These are phyloP conservation scores for Hippocampus mohnikei DNA, from an alignment of 2,113 vertebrate species.

Conservation along the genomic window DNA sequence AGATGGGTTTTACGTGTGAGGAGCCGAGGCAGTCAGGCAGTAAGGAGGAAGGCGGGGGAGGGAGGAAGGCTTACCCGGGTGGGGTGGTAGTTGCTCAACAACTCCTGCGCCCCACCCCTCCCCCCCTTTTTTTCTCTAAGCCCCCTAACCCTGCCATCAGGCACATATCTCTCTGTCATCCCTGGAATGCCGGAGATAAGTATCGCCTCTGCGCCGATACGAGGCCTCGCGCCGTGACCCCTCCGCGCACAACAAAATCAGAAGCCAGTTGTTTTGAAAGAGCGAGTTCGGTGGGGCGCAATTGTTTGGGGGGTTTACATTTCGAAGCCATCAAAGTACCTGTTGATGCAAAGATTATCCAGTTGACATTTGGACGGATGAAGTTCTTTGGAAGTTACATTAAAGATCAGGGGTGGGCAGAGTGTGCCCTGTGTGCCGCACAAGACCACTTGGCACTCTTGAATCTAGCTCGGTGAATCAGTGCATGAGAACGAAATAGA, in stretches of 20 bases:
- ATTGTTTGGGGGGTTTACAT: constrained; percentile 33
- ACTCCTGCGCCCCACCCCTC: constrained; percentile 54
- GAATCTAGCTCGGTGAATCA: too few species aligned
- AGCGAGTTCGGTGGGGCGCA: constrained; percentile 33
- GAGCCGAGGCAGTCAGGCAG: constrained; percentile 69
- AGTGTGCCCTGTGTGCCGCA: too few species aligned
- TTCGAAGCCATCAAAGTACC: constrained; percentile 48
- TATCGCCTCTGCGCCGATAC: constrained; percentile 81
- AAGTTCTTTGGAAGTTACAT: background rate
- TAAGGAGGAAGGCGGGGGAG: constrained; percentile 51
- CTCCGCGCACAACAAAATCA: constrained; percentile 34
- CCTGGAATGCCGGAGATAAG: constrained; percentile 91
- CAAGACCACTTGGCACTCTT: too few species aligned
- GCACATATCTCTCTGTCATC: constrained; percentile 80
- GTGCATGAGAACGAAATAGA: too few species aligned
- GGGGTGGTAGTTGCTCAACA: constrained; percentile 45
- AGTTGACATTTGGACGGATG: too few species aligned
- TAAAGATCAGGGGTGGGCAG: too few species aligned
- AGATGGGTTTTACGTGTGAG: constrained; percentile 62
- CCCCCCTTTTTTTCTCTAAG: constrained; percentile 46
- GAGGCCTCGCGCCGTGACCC: constrained; percentile 69
- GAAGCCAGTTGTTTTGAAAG: constrained; percentile 33
- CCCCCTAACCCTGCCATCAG: constrained; percentile 67
- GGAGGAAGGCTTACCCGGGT: constrained; percentile 30
- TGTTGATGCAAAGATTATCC: constrained; percentile 36